phyloP scores from a whole-genome alignment of 2,113 vertebrate genomes.

The Puffinus mauretanicus region DNA sequence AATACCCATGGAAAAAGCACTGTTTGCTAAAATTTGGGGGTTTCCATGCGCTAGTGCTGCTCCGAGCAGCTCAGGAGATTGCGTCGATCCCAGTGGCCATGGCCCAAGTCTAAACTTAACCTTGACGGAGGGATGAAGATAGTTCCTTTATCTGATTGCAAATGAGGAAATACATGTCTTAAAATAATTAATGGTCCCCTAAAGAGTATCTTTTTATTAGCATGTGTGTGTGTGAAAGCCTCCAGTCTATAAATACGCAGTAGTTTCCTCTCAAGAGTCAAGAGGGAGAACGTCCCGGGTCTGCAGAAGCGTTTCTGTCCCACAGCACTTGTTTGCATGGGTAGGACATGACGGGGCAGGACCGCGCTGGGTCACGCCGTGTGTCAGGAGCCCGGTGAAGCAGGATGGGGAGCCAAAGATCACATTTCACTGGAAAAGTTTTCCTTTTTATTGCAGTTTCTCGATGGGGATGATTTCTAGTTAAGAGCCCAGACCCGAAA shows the following conservation, averaged over 20 bases:
- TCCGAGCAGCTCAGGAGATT: not conserved
- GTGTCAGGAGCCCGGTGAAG: not conserved
- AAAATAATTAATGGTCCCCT: conserved; percentile 17
- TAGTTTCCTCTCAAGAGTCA: not conserved
- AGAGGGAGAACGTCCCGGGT: not conserved
- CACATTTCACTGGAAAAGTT: not conserved
- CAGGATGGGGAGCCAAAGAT: not conserved
- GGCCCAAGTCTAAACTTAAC: not conserved
- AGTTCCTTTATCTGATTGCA: conserved; percentile 13
- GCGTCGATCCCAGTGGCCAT: not conserved
- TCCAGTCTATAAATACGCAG: not conserved
- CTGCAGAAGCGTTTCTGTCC: not conserved
- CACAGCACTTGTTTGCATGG: not conserved
- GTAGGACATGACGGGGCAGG: not conserved
- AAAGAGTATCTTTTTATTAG: not conserved
- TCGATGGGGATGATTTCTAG: not conserved
- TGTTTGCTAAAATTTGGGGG: not conserved
- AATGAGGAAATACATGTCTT: conserved; percentile 25
- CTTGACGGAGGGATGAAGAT: not conserved
- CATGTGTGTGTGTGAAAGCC: not conserved
- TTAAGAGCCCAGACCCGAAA: not conserved
- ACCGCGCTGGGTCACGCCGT: not conserved
- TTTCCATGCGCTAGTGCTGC: not conserved
- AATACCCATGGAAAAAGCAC: not conserved
- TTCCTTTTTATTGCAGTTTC: not conserved